Evolutionary conservation across 2,113 vertebrate species (phyloP).

Genomic region (Callaeas wilsoni): DNA sequence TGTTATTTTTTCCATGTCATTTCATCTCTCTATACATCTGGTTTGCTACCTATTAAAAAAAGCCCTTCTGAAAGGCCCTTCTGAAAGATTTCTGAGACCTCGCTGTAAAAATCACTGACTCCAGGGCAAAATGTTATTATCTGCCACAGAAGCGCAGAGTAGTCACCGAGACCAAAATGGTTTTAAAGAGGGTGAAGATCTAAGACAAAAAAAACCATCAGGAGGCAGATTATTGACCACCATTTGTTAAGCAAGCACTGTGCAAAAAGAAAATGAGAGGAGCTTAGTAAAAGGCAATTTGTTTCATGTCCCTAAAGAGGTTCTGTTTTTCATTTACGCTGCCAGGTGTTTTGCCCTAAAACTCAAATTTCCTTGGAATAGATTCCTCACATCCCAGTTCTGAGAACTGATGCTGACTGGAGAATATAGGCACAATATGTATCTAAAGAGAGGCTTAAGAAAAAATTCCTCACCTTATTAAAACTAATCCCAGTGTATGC

Average conservation of each 20-base stretch:
- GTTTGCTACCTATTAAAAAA: neutral
- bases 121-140: neutral
- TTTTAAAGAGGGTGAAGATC: neutral
- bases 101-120: neutral
- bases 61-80: neutral
- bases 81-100: neutral
- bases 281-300: neutral
- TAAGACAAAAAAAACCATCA: neutral
- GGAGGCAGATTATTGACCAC: neutral
- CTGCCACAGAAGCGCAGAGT: neutral
- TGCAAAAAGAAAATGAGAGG: neutral
- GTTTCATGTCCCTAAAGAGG: neutral
- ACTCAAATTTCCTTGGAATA: neutral
- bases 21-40: conserved; percentile 6
- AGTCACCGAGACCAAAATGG: neutral
- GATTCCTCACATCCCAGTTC: neutral
- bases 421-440: neutral
- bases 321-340: neutral
- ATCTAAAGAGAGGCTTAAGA: neutral
- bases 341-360: neutral
- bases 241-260: neutral
- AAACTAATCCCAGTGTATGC: neutral
- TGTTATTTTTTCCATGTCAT: conserved; percentile 28
- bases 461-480: neutral
- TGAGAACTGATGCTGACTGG: neutral